These are phyloP conservation scores for Flabesymbios commensalis DNA, from an alignment of 2,888 invertebrate species.

Conservation along the genomic window DNA sequence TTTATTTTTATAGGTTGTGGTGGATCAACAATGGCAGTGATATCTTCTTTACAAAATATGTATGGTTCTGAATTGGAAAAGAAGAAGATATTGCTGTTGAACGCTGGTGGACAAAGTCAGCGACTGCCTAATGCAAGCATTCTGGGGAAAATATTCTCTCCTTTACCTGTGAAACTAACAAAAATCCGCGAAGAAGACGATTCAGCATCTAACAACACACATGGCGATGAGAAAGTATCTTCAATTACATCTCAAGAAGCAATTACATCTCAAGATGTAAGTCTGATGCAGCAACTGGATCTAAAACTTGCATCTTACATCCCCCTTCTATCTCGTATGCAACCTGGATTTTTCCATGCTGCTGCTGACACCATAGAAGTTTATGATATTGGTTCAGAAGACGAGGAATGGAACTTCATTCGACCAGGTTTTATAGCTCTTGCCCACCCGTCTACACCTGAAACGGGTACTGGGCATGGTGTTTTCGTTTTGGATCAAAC, in stretches of 20 bases:
- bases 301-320: constrained; percentile 62
- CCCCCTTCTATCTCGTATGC: constrained; percentile 60
- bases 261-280: constrained; percentile 40
- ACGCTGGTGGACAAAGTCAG: constrained; percentile 64
- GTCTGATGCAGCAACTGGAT: too few relatives aligned
- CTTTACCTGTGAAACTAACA: too few relatives aligned
- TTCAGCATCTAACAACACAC: too few relatives aligned
- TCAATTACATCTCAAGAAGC: too few relatives aligned
- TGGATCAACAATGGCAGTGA: constrained; percentile 60
- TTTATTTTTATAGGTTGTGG: constrained; percentile 63
- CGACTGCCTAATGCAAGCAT: constrained; percentile 63
- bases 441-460: constrained; percentile 62
- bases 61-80: constrained; percentile 48
- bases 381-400: constrained; percentile 48
- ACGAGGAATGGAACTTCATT: constrained; percentile 46
- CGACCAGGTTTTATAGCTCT: constrained; percentile 61
- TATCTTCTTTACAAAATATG: constrained; percentile 45
- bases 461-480: constrained; percentile 61
- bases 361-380: constrained; percentile 63
- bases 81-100: constrained; percentile 59
- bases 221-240: too few relatives aligned
- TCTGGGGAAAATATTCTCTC: constrained; percentile 63
- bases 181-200: too few relatives aligned
- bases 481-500: constrained; percentile 60
- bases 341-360: constrained; percentile 60